phyloP scores from a whole-genome alignment of 2,113 vertebrate species.

The Pterocles gutturalis region DNA sequence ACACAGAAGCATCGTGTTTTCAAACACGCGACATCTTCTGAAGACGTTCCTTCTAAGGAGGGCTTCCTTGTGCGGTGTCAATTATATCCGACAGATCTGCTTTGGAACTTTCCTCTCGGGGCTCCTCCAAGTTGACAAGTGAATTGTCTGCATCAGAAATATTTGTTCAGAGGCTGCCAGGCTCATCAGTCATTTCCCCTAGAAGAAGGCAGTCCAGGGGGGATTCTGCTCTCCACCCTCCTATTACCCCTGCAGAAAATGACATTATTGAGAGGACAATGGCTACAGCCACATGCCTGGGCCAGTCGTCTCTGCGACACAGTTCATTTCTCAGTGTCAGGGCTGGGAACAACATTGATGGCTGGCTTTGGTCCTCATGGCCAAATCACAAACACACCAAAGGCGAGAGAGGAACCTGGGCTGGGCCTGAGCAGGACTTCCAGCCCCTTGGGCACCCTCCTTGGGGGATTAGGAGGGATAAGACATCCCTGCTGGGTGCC shows the following conservation, averaged over 20 bases:
- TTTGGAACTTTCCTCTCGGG: constrained; percentile 57
- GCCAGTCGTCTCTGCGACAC: not conserved
- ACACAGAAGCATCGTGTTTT: not conserved
- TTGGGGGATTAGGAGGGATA: not conserved
- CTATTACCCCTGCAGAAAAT: not conserved
- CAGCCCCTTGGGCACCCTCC: not conserved
- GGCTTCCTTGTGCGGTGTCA: not conserved
- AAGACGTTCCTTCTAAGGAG: constrained; percentile 22
- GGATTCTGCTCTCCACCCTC: not conserved
- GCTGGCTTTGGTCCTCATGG: not conserved
- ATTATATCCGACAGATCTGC: constrained; percentile 52
- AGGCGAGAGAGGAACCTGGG: not conserved
- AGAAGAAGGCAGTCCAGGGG: fast-evolving
- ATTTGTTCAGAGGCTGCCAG: constrained; percentile 66
- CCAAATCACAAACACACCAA: not conserved
- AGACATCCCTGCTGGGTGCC: not conserved
- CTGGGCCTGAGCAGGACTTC: not conserved
- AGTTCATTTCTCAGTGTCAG: not conserved
- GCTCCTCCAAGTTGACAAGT: constrained; percentile 44
- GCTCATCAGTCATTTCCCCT: constrained; percentile 29
- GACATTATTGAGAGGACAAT: not conserved
- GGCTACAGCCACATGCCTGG: not conserved
- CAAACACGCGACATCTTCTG: constrained; percentile 14
- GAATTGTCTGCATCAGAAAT: constrained; percentile 56
- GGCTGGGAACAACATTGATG: not conserved